Evolutionary conservation across 2,888 invertebrate genomes (phyloP), one percentile per base, ranked within the genome.

Genomic region (Melieria picta): DNA sequence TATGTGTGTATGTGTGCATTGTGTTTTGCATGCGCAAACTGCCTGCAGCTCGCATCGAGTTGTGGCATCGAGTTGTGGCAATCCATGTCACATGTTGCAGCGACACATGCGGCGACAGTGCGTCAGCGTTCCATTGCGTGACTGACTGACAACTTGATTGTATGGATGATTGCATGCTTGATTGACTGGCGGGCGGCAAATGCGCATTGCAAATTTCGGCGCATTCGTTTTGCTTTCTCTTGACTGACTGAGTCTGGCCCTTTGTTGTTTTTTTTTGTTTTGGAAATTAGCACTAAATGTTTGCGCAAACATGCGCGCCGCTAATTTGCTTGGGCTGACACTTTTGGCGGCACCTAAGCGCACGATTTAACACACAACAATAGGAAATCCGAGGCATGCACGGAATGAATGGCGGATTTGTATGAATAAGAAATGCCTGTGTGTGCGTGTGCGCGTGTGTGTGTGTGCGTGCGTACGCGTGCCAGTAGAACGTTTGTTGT

Each of bases 251-350:
- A 30, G 30, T 30, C 30, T 30, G 30, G 30, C 66, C 30, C 60
- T 66, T 48, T n/a, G 56, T 30, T 50, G 58, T 43, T 58, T 10
- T 11, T n/a, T 56, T 56, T 55, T 55, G 9, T 56, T 56, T 58
- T 48, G 57, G 57, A 13, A 57, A 11, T 65, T 56, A 57, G 57
- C 66, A 48, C 58, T 50, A 56, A 67, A 67, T 67, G 58, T 67
- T 30, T 48, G 58, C 42, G 66, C 60, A 67, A 67, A 67, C 60
- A 67, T 67, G 58, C 13, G 58, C 66, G 50, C 60, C 60, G 42
- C 60, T 67, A 67, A 67, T 67, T 67, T 57, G 60, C 58, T 67
- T 50, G n/a, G 66, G 48, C 66, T 46, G 42, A 42, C 16, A 56
- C 66, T 47, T 11, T 11, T 46, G 46, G 0, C 46, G 65, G 13